A percentile compares a stretch with the other conserved stretches of the same genome.
phyloP scores from a whole-genome alignment of 2,113 vertebrate species.

The Rhipidura dahli region DNA sequence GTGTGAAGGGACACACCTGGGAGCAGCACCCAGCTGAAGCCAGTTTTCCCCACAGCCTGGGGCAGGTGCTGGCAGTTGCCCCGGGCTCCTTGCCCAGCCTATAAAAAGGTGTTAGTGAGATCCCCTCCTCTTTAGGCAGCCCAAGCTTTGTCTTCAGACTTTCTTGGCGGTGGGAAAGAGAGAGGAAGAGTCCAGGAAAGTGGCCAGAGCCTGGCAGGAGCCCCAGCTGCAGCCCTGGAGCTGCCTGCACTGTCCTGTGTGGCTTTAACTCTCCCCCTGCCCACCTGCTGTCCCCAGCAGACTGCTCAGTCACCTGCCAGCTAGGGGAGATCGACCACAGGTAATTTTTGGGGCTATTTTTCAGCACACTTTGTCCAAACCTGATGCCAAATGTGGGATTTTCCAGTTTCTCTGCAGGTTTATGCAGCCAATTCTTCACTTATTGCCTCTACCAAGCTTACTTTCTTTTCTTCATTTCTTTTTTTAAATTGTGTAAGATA shows the following conservation, averaged over 20 bases:
- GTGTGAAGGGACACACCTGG: fast-evolving
- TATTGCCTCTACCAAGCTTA: neutral
- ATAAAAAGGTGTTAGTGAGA: fast-evolving
- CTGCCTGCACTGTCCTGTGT: fast-evolving
- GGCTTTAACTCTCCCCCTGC: neutral
- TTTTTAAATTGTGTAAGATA: neutral
- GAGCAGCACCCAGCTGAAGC: neutral
- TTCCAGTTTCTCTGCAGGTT: neutral
- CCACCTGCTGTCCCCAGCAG: fast-evolving
- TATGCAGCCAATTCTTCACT: neutral
- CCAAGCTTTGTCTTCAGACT: fast-evolving
- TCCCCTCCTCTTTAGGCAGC: fast-evolving
- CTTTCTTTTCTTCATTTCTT: neutral
- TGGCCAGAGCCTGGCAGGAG: fast-evolving
- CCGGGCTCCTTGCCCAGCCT: neutral
- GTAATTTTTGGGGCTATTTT: neutral
- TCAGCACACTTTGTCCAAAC: fast-evolving
- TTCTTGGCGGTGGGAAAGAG: fast-evolving
- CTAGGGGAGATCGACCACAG: fast-evolving
- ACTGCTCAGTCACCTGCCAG: fast-evolving
- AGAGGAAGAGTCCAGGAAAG: too few relatives aligned
- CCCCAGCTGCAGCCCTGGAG: neutral
- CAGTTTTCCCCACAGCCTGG: neutral
- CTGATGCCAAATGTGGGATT: fast-evolving
- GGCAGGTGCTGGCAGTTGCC: too few relatives aligned